phyloP scores from a whole-genome alignment of 1,140 invertebrate genomes.

The Drosophila prosaltans region DNA sequence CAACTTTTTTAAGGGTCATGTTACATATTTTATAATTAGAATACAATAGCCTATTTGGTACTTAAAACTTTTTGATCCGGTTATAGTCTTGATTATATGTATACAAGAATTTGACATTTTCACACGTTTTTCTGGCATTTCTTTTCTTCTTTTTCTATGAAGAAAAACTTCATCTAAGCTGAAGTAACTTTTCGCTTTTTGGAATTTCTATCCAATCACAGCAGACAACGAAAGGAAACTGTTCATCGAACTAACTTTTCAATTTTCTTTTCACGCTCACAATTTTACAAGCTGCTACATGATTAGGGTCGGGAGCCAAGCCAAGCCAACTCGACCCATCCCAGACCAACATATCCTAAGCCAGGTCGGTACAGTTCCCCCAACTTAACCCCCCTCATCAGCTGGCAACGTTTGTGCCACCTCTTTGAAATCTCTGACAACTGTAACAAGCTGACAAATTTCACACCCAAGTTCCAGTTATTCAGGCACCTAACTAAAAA shows the following conservation, averaged over 20 bases:
- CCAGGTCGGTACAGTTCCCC: not conserved
- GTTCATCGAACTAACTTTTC: slow-evolving; percentile 65
- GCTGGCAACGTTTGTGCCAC: not conserved
- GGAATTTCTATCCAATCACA: slow-evolving; percentile 69
- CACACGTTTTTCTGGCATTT: not conserved
- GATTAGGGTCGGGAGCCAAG: slow-evolving; percentile 60
- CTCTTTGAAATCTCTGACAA: slow-evolving; percentile 25
- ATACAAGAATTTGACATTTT: not conserved
- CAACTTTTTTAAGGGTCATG: too few species aligned
- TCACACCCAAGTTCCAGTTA: slow-evolving; percentile 67
- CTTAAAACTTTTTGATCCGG: not conserved
- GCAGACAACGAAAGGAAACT: slow-evolving; percentile 27
- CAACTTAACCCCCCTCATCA: not conserved
- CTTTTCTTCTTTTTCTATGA: not conserved
- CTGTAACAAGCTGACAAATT: slow-evolving; percentile 73
- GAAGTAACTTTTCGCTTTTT: slow-evolving; percentile 54
- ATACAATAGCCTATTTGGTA: too few species aligned
- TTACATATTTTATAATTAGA: too few species aligned
- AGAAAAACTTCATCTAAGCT: slow-evolving; percentile 7
- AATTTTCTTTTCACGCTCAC: slow-evolving; percentile 75
- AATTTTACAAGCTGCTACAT: slow-evolving; percentile 78
- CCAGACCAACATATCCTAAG: not conserved
- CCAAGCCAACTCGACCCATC: not conserved
- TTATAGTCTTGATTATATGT: not conserved
- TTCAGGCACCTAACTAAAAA: slow-evolving; percentile 64